Base-by-base conservation (phyloP, 2,113 vertebrate genomes). In the Phoxinus phoxinus region DNA sequence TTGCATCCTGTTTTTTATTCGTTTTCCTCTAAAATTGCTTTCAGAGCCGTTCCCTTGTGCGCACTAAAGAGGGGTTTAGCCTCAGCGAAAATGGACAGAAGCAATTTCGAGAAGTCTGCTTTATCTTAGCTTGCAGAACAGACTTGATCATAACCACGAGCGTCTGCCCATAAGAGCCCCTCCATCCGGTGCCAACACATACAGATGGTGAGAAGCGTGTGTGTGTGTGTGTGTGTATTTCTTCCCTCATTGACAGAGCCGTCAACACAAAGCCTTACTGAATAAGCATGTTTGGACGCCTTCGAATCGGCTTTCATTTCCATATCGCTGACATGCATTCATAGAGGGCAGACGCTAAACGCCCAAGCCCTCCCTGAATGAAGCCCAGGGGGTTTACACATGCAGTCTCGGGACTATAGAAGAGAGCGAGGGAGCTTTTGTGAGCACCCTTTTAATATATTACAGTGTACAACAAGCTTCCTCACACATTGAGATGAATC, bases 291-390 rank as follows among this genome's bases (percentile, higher is more conserved):
- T 89, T 88, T 76, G 86, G 87, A 88, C 35, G 86, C 69, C 85
- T 86, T 79, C 67, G 87, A 86, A 86, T 90, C 11, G 30, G 69
- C 46, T 86, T 81, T 75, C 21, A 91, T 90, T 86, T 90, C 89
- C 90, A 87, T 92, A 92, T 92, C 75, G 4, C 84, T 37, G 61
- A 79, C 86, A 89, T 81, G 73, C 92, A 90, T 91, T 90, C 27
- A 32, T 82, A 81, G 81, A 44, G 71, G n/a, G 53, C 53, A 78
- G 73, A 67, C 25, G 21, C 30, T 69, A 61, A 61, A 35, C 19
- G 41, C 25, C 21, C 23, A 12, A 32, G 23, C 65, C 48, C 27
- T 53, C 75, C 32, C 23, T 59, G 25, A 46, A 56, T 81, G 46
- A 67, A 53, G 76, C 63, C 41, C 27, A 86, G 69, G 72, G 72